Conservation (phyloP, 2,113 vertebrate species). For the Rattus norvegicus region DNA sequence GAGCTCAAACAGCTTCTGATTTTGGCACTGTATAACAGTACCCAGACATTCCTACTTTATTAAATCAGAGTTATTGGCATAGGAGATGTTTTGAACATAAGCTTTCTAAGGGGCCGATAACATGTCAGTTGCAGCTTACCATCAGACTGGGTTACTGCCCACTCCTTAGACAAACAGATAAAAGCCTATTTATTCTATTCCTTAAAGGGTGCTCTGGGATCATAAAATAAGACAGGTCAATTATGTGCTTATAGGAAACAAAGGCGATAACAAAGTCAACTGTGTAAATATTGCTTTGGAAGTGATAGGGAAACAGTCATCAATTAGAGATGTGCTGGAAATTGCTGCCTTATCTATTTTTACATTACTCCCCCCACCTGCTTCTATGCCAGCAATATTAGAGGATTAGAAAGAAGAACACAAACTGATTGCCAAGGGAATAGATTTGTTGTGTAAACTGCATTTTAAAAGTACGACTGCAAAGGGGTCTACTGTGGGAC, state of each 20-base stretch:
- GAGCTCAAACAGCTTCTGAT: constrained; percentile 45
- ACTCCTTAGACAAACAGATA: neutral
- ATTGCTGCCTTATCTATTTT: constrained; percentile 52
- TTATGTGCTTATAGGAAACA: neutral
- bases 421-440: constrained; percentile 41
- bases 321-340: neutral
- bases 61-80: constrained; percentile 31
- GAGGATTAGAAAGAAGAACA: constrained; percentile 55
- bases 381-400: constrained; percentile 53
- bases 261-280: neutral
- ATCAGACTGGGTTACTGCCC: neutral
- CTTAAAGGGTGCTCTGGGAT: neutral
- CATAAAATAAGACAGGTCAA: neutral
- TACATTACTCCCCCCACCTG: constrained; percentile 34
- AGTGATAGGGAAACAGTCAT: neutral
- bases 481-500: neutral
- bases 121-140: neutral
- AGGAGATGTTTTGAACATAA: neutral
- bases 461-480: constrained; percentile 47
- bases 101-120: neutral
- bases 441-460: constrained; percentile 47
- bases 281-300: neutral
- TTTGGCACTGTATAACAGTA: constrained; percentile 56
- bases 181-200: neutral
- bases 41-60: constrained; percentile 63